A percentile compares a stretch with the other conserved stretches of the same genome.
Evolutionary conservation across 2,113 vertebrate genomes (phyloP).

Genomic region (Casuarius casuarius): DNA sequence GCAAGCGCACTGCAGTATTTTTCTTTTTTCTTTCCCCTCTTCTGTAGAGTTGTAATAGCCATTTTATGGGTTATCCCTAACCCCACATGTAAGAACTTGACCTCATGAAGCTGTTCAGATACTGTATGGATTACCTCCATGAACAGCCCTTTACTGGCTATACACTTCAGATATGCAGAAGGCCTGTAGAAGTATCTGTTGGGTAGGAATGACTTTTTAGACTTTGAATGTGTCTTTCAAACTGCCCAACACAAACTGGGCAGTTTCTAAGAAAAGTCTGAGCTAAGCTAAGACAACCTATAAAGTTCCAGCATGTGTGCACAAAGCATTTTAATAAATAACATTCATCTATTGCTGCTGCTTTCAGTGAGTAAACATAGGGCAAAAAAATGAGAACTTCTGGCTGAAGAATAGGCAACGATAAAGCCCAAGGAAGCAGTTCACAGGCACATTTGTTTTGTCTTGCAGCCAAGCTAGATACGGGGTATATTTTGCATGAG

Average conservation of each 20-base stretch:
- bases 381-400: neutral
- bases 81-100: too few relatives aligned
- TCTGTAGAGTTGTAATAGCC: too few relatives aligned
- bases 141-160: too few relatives aligned
- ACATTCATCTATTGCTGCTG: neutral
- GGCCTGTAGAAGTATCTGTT: neutral
- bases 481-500: neutral
- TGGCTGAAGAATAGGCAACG: neutral
- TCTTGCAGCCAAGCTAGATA: neutral
- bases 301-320: fast-evolving
- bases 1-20: too few relatives aligned
- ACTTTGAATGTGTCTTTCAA: neutral
- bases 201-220: fast-evolving
- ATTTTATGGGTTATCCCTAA: too few relatives aligned
- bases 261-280: neutral
- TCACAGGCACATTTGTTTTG: neutral
- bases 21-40: too few relatives aligned
- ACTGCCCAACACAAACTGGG: fast-evolving
- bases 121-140: too few relatives aligned
- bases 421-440: neutral
- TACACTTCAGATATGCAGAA: too few relatives aligned
- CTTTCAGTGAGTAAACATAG: neutral
- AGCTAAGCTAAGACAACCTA: neutral
- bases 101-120: too few relatives aligned
- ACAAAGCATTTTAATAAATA: neutral